Base-by-base conservation (phyloP, 2,797 vertebrate species). In the Gymnodraco acuticeps region DNA sequence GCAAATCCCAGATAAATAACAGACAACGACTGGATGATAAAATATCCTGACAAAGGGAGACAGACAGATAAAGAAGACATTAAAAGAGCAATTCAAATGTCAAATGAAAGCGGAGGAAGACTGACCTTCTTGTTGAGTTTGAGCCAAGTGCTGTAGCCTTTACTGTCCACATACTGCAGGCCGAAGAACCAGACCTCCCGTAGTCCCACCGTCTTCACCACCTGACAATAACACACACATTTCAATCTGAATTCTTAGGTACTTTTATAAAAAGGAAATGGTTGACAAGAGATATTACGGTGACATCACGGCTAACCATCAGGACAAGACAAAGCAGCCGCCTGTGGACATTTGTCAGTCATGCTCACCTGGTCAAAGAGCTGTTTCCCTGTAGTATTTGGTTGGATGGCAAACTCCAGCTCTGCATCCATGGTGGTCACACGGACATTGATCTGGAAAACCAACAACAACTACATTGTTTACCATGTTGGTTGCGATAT, bases 151-250 rank as follows among this genome's bases (percentile, higher is more conserved):
- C 92, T 95, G 88, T 98, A 99, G 69, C 98, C 97, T 94, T 99
- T 99, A 84, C 98, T 98, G 93, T 99, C 98, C 78, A 96, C 95
- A 48, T 99, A 99, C 87, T 99, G 98, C 2, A 99, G 94, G 52
- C 98, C 98, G 84, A 99, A 99, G 95, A 99, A 99, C 98, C 98
- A 99, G 47, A 99, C 97, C 90, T 99, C 98, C 79, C 98, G 95
- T 47, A 99, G 95, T 41, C 98, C 98, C 86, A 99, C 97, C 1
- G 98, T 99, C 94, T 99, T 99, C 83, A 99, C 97, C 90, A 99
- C 98, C 98, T 99, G 70, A 45, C 12, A 65, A 41, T 11, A n/a
- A n/a, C 43, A 62, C 72, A 58, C 11, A 62, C n/a, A 71, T 42
- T 1, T 0, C 58, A 16, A 38, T 16, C 4, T 47, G 5, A 45